Conservation (phyloP, 1,140 invertebrate genomes). For the Ceratoteleas bidentatus region DNA sequence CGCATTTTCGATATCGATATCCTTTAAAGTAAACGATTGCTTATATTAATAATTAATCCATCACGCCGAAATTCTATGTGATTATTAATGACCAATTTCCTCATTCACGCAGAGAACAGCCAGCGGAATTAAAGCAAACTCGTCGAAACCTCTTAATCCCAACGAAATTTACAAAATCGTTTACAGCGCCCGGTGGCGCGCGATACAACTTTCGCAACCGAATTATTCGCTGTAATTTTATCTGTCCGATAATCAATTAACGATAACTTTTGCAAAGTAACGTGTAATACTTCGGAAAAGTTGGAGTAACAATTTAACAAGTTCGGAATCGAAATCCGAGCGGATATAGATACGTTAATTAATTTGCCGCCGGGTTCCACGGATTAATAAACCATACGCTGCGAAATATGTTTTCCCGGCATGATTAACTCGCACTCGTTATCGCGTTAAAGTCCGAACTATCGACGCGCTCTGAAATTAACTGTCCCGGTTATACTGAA, state of each 20-base stretch:
- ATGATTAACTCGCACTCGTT: neutral
- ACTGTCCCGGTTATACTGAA: slow-evolving; percentile 14
- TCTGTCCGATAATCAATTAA: neutral
- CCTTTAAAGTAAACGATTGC: too few species aligned
- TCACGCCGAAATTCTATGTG: too few species aligned
- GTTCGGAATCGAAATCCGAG: neutral
- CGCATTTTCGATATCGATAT: too few species aligned
- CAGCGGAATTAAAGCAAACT: too few species aligned
- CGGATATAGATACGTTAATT: slow-evolving; percentile 4
- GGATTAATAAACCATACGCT: neutral
- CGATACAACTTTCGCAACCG: neutral
- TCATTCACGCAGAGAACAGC: too few species aligned
- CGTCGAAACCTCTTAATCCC: too few species aligned
- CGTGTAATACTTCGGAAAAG: neutral
- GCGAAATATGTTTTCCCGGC: neutral
- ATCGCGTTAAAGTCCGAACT: slow-evolving; percentile 1
- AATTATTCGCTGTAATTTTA: neutral
- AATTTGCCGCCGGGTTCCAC: neutral
- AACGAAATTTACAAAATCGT: too few species aligned
- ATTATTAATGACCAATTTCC: too few species aligned
- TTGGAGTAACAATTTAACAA: neutral
- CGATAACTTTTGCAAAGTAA: slow-evolving; percentile 1
- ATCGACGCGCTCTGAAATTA: neutral
- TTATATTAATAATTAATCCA: too few species aligned
- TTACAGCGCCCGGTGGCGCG: too few species aligned